Conservation (phyloP, 2,797 vertebrate genomes). For the Sphaeramia orbicularis region DNA sequence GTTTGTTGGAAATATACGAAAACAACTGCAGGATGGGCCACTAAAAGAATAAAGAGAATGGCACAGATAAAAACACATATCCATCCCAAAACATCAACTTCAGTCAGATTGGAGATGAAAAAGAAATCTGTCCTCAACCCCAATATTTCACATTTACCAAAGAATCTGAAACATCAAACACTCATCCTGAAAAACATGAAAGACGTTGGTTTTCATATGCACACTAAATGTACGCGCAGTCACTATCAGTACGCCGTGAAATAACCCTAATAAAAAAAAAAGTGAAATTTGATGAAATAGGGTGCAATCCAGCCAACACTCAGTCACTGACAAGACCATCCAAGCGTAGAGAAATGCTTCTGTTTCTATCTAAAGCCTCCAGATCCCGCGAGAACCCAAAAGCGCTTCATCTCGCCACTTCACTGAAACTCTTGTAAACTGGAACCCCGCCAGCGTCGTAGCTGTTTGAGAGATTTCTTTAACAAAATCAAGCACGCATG, state of each 20-base stretch:
- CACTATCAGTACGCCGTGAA: constrained; percentile 8
- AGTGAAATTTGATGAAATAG: constrained; percentile 56
- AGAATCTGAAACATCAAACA: constrained; percentile 45
- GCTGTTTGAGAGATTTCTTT: constrained; percentile 29
- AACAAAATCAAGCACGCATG: constrained; percentile 18
- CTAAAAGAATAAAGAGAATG: not conserved
- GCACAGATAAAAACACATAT: constrained; percentile 16
- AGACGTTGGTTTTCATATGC: constrained; percentile 1
- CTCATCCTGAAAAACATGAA: constrained; percentile 31
- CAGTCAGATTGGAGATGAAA: constrained; percentile 18
- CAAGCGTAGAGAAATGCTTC: constrained; percentile 1
- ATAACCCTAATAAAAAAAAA: constrained; percentile 16
- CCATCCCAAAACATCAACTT: constrained; percentile 2
- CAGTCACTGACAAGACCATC: constrained; percentile 10
- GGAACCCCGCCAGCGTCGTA: constrained; percentile 34
- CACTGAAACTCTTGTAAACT: constrained; percentile 54
- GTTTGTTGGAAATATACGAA: not conserved
- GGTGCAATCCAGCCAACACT: constrained; percentile 28
- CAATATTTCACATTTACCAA: constrained; percentile 26
- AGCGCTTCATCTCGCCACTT: constrained; percentile 48
- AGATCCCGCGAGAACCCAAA: constrained; percentile 32
- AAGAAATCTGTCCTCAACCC: constrained; percentile 8
- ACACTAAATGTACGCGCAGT: constrained; percentile 21
- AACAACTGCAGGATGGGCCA: not conserved
- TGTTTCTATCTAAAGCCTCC: constrained; percentile 30